These are phyloP conservation scores for Acanthosepion pharaonis DNA, from an alignment of 2,888 invertebrate genomes.

Conservation along the genomic window DNA sequence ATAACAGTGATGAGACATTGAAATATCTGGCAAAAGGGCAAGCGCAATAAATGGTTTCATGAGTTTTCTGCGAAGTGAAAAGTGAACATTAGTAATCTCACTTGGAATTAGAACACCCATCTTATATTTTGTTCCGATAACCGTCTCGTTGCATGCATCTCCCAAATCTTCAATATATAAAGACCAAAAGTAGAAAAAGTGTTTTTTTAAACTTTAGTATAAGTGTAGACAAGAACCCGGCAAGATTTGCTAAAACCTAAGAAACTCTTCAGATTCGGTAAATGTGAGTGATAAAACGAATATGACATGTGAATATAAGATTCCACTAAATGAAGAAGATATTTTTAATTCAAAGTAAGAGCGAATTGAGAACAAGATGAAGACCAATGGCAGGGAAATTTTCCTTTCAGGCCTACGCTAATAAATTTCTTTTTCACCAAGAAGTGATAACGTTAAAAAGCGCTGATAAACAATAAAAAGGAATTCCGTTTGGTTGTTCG, in stretches of 20 bases:
- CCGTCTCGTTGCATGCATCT: no score
- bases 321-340: not conserved
- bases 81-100: no score
- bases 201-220: not conserved
- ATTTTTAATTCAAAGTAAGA: not conserved
- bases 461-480: not conserved
- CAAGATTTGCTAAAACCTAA: not conserved
- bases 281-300: constrained; percentile 12
- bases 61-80: no score
- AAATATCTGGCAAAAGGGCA: no score
- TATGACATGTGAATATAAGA: not conserved
- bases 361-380: not conserved
- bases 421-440: not conserved
- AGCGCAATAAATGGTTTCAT: no score
- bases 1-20: no score
- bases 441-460: not conserved
- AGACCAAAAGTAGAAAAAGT: no score
- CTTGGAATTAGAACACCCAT: no score
- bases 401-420: not conserved
- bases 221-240: not conserved
- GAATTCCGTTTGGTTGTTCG: not conserved
- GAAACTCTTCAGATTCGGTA: not conserved
- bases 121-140: no score
- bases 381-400: constrained; percentile 6
- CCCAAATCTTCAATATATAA: no score